These are phyloP conservation scores for Nephrotoma flavescens DNA, from an alignment of 2,888 invertebrate species.

Conservation along the genomic window DNA sequence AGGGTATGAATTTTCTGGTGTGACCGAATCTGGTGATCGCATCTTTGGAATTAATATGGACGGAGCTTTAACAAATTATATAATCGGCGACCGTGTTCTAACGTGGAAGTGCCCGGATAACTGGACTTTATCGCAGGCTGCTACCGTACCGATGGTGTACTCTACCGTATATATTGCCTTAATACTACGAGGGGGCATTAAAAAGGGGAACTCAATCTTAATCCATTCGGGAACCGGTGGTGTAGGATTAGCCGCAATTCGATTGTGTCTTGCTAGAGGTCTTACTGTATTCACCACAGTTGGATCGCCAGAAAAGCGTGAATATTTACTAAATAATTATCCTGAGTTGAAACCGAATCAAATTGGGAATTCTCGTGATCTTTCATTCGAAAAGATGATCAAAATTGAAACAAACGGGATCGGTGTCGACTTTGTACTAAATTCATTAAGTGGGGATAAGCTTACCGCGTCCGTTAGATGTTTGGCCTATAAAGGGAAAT, in stretches of 20 bases:
- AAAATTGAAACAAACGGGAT: slow-evolving; percentile 62
- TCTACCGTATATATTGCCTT: slow-evolving; percentile 44
- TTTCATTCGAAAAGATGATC: slow-evolving; percentile 76
- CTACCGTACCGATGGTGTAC: slow-evolving; percentile 66
- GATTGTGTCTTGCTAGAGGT: slow-evolving; percentile 46
- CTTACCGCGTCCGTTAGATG: slow-evolving; percentile 54
- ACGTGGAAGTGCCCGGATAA: slow-evolving; percentile 53
- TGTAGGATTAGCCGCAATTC: slow-evolving; percentile 65
- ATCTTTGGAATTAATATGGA: slow-evolving; percentile 46
- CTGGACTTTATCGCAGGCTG: slow-evolving; percentile 61
- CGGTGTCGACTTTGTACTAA: slow-evolving; percentile 83
- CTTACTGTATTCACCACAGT: slow-evolving; percentile 58
- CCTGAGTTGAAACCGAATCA: slow-evolving; percentile 40
- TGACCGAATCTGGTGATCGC: slow-evolving; percentile 38
- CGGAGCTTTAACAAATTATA: slow-evolving; percentile 39
- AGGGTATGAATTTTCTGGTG: slow-evolving; percentile 55
- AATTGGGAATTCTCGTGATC: slow-evolving; percentile 78
- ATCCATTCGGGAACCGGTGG: slow-evolving; percentile 53
- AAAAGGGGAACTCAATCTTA: slow-evolving; percentile 30
- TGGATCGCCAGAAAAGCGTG: slow-evolving; percentile 46
- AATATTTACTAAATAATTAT: slow-evolving; percentile 41
- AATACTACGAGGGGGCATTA: slow-evolving; percentile 23
- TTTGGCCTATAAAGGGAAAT: slow-evolving; percentile 45
- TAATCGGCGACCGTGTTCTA: slow-evolving; percentile 27
- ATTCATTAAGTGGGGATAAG: slow-evolving; percentile 87